Conservation (phyloP, 1,140 invertebrate species). For the Eueides isabella region DNA sequence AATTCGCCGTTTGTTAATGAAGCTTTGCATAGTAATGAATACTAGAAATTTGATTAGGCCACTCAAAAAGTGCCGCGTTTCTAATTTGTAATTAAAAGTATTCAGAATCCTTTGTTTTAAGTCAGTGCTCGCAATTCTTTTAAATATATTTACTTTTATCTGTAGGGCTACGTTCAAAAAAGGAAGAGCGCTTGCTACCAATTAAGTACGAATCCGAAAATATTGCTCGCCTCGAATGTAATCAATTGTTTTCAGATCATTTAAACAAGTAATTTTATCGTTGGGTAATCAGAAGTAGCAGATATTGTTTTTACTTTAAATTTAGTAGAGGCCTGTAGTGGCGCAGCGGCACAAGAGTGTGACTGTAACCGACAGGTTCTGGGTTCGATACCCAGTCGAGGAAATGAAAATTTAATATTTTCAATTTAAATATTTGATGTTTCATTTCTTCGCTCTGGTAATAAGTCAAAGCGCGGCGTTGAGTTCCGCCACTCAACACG, state of each 20-base stretch:
- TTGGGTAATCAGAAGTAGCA: background rate
- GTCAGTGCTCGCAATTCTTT: conserved; percentile 35
- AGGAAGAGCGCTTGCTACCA: conserved; percentile 17
- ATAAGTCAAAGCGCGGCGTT: too few relatives aligned
- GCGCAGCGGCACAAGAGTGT: too few relatives aligned
- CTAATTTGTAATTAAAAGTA: conserved; percentile 68
- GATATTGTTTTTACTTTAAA: background rate
- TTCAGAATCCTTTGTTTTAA: conserved; percentile 57
- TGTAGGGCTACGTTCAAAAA: conserved; percentile 33
- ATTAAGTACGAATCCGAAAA: conserved; percentile 15
- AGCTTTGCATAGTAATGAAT: conserved; percentile 69
- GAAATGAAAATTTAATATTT: too few relatives aligned
- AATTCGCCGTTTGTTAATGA: conserved; percentile 47
- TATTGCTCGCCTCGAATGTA: background rate
- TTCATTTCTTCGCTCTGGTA: too few relatives aligned
- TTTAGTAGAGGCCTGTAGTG: too few relatives aligned
- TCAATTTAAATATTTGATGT: too few relatives aligned
- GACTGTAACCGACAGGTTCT: too few relatives aligned
- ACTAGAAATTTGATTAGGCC: conserved; percentile 54
- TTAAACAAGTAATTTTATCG: background rate
- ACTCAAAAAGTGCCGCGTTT: conserved; percentile 58
- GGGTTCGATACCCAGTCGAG: too few relatives aligned
- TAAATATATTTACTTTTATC: conserved; percentile 11
- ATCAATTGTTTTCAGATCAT: background rate
- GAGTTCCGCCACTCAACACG: too few relatives aligned